Conservation (phyloP, 2,888 invertebrate genomes). For the Lepidonotus clava region DNA sequence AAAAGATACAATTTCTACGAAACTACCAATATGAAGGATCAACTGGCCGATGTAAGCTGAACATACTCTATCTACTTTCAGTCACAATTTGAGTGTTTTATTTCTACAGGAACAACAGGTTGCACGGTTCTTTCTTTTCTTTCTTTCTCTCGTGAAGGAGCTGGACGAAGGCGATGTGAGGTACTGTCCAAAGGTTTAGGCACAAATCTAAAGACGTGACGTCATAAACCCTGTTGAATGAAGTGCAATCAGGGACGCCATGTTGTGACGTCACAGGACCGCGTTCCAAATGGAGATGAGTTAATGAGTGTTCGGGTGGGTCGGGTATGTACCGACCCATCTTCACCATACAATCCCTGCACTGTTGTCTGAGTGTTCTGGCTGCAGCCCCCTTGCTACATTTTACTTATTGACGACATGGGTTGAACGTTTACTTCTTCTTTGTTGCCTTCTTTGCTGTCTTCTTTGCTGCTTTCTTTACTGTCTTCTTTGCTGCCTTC, state of each 20-base stretch:
- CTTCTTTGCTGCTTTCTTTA: constrained; percentile 44
- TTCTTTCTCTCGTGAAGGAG: not conserved
- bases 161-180: not conserved
- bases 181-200: constrained; percentile 27
- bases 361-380: not conserved
- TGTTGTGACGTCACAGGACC: not conserved
- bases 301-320: not conserved
- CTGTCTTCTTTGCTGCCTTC: constrained; percentile 3
- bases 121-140: not conserved
- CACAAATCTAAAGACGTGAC: constrained; percentile 1
- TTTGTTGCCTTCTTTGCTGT: constrained; percentile 36
- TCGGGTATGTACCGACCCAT: not conserved
- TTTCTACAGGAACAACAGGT: no score
- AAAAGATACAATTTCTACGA: not conserved
- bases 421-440: not conserved
- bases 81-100: no score
- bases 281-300: constrained; percentile 4
- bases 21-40: no score
- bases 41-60: no score
- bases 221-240: constrained; percentile 28
- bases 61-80: no score
- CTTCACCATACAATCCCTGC: not conserved
- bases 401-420: not conserved
- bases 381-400: not conserved
- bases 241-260: not conserved